phyloP scores from a whole-genome alignment of 1,140 invertebrate species.

The Trichonephila inaurata region DNA sequence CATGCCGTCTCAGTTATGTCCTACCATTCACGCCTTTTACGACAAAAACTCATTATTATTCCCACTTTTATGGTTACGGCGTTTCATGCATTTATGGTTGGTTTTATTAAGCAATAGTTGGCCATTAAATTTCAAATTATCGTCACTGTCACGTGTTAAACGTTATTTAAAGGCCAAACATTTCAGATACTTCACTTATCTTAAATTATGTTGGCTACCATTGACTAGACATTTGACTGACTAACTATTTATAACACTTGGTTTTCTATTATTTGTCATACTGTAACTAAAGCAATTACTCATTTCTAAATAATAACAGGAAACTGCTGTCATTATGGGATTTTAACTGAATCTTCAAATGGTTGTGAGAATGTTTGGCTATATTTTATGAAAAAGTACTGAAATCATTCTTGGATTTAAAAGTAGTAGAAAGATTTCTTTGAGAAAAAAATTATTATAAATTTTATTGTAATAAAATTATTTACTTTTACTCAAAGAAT shows the following conservation, averaged over 20 bases:
- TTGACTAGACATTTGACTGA: not conserved
- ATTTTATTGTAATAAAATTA: too few relatives aligned
- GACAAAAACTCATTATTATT: conserved; percentile 70
- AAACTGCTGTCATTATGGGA: not conserved
- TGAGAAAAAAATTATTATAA: not conserved
- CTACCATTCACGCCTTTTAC: conserved; percentile 52
- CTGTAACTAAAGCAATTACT: not conserved
- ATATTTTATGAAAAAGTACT: not conserved
- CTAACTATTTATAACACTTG: conserved; percentile 10
- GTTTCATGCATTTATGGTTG: conserved; percentile 59
- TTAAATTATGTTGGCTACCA: conserved; percentile 41
- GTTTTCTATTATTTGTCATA: not conserved
- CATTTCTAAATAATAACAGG: not conserved
- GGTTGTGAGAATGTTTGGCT: not conserved
- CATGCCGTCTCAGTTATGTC: conserved; percentile 13
- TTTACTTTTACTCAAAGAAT: too few relatives aligned
- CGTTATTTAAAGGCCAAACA: conserved; percentile 50
- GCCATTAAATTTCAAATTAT: conserved; percentile 66
- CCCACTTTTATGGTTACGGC: conserved; percentile 60
- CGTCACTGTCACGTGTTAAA: conserved; percentile 56
- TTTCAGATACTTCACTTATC: conserved; percentile 9
- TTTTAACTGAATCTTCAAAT: not conserved
- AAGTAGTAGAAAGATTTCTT: not conserved
- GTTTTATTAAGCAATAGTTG: conserved; percentile 70
- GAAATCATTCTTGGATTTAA: not conserved